Conservation (phyloP, 2,797 vertebrate genomes). For the Gymnoscopelus braueri region DNA sequence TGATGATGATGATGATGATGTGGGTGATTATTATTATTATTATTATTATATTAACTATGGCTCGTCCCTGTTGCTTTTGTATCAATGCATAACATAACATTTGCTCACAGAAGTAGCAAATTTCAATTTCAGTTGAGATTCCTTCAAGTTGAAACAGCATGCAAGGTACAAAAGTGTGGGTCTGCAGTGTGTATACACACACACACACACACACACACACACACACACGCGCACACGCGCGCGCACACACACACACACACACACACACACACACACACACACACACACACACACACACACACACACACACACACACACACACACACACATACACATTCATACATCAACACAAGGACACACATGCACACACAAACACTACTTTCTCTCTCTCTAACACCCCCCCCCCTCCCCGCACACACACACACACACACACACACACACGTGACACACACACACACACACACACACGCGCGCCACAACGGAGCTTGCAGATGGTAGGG, state of each 20-base stretch:
- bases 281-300: conserved; percentile 26
- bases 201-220: conserved; percentile 31
- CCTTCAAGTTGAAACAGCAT: conserved; percentile 50
- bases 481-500: conserved; percentile 65
- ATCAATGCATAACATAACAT: conserved; percentile 1
- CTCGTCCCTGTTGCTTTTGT: conserved; percentile 15
- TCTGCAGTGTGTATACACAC: neutral
- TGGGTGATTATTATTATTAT: too few relatives aligned
- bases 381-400: conserved; percentile 19
- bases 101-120: conserved; percentile 22
- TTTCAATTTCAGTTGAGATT: conserved; percentile 30
- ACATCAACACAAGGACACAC: conserved; percentile 27
- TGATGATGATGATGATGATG: too few relatives aligned
- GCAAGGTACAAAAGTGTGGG: conserved; percentile 11
- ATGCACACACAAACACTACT: conserved; percentile 24
- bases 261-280: conserved; percentile 17
- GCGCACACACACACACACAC: conserved; percentile 22
- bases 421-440: conserved; percentile 18
- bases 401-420: conserved; percentile 21
- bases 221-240: conserved; percentile 26
- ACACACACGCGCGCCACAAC: conserved; percentile 26
- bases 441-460: conserved; percentile 27
- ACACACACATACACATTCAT: conserved; percentile 22
- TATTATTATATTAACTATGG: neutral
- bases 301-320: conserved; percentile 35